Percentiles rank a stretch among this genome's conserved stretches.
These are phyloP conservation scores for Poliocrania exsul DNA, from an alignment of 2,797 vertebrate species.

Conservation along the genomic window DNA sequence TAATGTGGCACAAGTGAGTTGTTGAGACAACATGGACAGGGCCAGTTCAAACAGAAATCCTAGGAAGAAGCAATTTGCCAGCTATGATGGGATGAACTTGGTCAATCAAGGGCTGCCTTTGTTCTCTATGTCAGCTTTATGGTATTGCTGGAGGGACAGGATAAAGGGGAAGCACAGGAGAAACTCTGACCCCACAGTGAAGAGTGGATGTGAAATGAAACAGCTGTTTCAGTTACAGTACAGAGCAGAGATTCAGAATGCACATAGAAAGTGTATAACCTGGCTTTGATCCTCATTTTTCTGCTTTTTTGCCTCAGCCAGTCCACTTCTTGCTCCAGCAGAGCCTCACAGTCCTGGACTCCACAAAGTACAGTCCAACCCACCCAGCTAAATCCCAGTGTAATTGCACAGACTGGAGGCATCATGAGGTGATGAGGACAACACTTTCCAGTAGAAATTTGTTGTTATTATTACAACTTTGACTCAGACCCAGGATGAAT, in stretches of 20 bases:
- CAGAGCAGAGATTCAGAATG: background rate
- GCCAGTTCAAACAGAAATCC: background rate
- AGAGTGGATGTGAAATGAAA: background rate
- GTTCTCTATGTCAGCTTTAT: background rate
- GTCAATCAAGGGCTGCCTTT: background rate
- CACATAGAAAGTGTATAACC: background rate
- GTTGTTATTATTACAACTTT: background rate
- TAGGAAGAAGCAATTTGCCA: background rate
- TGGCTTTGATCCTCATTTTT: background rate
- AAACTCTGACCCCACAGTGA: background rate
- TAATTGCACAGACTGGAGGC: background rate
- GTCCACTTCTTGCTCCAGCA: background rate
- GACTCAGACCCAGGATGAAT: background rate
- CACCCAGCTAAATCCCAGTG: background rate
- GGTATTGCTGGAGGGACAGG: background rate
- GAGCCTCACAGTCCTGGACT: background rate
- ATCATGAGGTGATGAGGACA: background rate
- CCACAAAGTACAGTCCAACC: background rate
- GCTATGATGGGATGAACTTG: background rate
- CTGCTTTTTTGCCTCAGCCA: background rate
- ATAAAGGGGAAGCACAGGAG: background rate
- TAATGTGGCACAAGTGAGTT: accelerated
- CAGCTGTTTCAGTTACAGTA: background rate
- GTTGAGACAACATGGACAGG: background rate
- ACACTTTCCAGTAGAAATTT: background rate